These are phyloP conservation scores for Drosophila hamatofila DNA, from an alignment of 2,888 invertebrate genomes.

Conservation along the genomic window DNA sequence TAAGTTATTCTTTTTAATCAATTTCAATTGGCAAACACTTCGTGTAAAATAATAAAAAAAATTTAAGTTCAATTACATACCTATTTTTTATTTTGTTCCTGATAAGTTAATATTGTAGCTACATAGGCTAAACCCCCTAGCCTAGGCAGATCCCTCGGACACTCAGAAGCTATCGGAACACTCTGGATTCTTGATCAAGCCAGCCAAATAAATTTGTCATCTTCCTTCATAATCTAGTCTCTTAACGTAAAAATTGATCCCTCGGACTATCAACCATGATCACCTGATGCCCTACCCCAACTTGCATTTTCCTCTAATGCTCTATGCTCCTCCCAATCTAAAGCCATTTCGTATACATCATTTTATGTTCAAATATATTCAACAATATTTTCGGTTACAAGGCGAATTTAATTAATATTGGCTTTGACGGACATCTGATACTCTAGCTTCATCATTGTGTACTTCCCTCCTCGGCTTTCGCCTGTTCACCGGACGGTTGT, in stretches of 20 bases:
- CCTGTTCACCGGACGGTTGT: not conserved
- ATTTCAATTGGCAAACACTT: slow-evolving; percentile 43
- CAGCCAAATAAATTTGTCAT: no score
- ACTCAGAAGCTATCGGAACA: not conserved
- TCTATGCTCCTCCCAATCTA: no score
- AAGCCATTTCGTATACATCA: not conserved
- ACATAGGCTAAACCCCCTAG: no score
- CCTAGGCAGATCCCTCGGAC: not conserved
- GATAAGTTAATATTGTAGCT: no score
- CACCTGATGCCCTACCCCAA: not conserved
- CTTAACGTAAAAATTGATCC: no score
- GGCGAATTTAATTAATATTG: not conserved
- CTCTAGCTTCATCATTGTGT: not conserved
- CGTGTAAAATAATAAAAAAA: slow-evolving; percentile 49
- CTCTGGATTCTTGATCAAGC: not conserved
- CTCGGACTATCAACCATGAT: not conserved
- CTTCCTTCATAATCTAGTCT: no score
- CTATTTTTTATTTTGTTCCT: not conserved
- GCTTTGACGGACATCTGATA: not conserved
- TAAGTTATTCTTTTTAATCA: slow-evolving; percentile 45
- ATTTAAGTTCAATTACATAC: slow-evolving; percentile 33
- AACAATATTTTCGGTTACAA: not conserved
- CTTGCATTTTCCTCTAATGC: not conserved
- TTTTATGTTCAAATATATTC: not conserved
- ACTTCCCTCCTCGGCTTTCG: no score